A percentile compares a stretch with the other conserved stretches of the same genome.
phyloP scores from a whole-genome alignment of 1,140 invertebrate genomes.

The Pteromalus puparum region DNA sequence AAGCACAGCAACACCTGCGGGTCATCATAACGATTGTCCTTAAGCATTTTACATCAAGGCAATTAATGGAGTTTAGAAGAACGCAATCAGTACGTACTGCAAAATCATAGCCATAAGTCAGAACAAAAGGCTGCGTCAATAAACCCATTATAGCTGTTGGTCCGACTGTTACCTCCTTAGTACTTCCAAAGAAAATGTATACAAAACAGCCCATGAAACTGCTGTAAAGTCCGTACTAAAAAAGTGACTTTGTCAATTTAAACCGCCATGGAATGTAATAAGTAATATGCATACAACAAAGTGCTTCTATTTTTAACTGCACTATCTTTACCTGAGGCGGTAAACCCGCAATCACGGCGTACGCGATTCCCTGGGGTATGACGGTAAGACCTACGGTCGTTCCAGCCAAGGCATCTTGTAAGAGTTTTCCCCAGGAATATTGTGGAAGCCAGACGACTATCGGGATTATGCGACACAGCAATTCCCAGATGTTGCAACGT shows the following conservation, averaged over 20 bases:
- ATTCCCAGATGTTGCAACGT: conserved; percentile 38
- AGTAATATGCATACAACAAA: too few species aligned
- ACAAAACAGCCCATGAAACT: conserved; percentile 83
- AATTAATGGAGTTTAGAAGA: too few species aligned
- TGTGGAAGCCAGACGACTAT: conserved; percentile 75
- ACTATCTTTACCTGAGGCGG: conserved; percentile 74
- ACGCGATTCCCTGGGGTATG: conserved; percentile 83
- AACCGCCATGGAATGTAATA: too few species aligned
- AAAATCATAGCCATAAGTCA: conserved; percentile 72
- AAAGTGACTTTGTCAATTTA: conserved; percentile 28
- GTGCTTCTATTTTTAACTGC: background rate
- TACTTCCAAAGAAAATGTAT: conserved; percentile 81
- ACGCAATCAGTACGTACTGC: conserved; percentile 72
- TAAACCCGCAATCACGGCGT: conserved; percentile 80
- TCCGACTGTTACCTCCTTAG: conserved; percentile 80
- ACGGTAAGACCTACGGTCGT: conserved; percentile 82
- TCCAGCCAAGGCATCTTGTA: conserved; percentile 78
- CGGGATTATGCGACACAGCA: conserved; percentile 70
- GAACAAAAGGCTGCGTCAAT: conserved; percentile 74
- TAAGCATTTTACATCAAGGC: too few species aligned
- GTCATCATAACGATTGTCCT: conserved; percentile 48
- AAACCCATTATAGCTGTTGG: conserved; percentile 79
- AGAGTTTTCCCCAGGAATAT: conserved; percentile 74
- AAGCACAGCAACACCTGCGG: conserved; percentile 78
- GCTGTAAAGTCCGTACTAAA: conserved; percentile 82